phyloP scores from a whole-genome alignment of 2,113 vertebrate genomes.

The Microcebus tavaratra region DNA sequence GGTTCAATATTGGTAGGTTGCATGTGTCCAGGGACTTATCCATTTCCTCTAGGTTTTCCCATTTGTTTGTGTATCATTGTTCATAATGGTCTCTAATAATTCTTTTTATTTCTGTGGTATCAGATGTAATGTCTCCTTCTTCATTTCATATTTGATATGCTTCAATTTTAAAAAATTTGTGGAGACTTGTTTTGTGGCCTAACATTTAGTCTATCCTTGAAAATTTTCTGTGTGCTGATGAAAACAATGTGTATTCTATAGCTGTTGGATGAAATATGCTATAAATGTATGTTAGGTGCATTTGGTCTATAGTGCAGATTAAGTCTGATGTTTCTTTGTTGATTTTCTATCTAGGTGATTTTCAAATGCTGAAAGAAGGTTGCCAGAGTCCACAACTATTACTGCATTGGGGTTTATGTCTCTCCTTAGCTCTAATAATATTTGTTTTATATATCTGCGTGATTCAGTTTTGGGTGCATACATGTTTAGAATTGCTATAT shows the following conservation, averaged over 20 bases:
- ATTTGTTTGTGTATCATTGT: neutral
- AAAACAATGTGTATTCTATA: too few relatives aligned
- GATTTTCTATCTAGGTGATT: neutral
- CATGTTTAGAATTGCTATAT: neutral
- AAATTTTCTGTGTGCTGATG: too few relatives aligned
- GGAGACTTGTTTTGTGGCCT: too few relatives aligned
- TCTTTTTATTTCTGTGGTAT: neutral
- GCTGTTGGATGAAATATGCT: too few relatives aligned
- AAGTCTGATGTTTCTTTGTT: neutral
- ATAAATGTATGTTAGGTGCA: neutral
- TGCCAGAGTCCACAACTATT: neutral
- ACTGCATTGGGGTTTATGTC: neutral
- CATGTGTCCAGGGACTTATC: too few relatives aligned
- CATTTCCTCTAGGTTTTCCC: too few relatives aligned
- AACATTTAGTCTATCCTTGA: too few relatives aligned
- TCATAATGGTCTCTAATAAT: neutral
- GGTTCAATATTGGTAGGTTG: too few relatives aligned
- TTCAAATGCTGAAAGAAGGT: neutral
- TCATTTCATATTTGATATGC: neutral
- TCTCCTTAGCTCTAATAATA: too few relatives aligned
- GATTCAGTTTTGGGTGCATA: neutral
- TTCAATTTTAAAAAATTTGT: too few relatives aligned
- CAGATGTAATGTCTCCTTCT: neutral
- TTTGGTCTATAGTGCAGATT: neutral
- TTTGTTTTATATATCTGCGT: neutral